Evolutionary conservation across 2,888 invertebrate species (phyloP), one percentile per base, ranked within the genome.

Genomic region (Agrotis segetum): DNA sequence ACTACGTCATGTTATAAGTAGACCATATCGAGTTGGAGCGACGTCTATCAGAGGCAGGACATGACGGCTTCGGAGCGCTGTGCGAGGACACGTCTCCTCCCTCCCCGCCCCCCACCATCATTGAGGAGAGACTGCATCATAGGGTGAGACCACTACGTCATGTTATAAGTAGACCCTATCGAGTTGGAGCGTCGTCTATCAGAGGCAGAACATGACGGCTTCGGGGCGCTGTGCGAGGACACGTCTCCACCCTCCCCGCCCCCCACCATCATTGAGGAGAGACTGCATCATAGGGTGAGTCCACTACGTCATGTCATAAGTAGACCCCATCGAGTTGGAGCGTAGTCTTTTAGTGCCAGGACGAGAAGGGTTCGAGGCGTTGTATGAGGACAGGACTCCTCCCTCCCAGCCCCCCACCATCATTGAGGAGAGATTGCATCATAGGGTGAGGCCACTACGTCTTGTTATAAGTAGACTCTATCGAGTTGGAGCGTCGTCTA

Each of bases 301-400:
- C 6, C 7, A 34, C 34, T 34, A 7, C 34, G 34, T 34, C 34
- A 34, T 7, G 34, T 34, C 7, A 34, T 6, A 34, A 56, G 97
- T 98, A 46, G 98, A 99, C 92, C 98, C 98, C n/a, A 97, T 98
- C 87, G 98, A 98, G 92, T 94, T 98, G 87, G 98, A 98, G 91
- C 94, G 97, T 62, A 97, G 98, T 83, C 95, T 98, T 71, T 96
- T 97, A 3, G 97, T 95, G 60, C 95, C 95, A 0, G 96, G 96
- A 0, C 95, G 96, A 62, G 95, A 95, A 40, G 95, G 95, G 9
- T 96, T 96, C 72, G 95, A 95, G 0, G 95, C 93, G 1, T 86
- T 96, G 3, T 92, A 93, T 34, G 96, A 96, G 58, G 95, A 96
- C 14, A 85, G 90, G 40, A 90, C 92, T 0, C 95, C 95, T 0